These are phyloP conservation scores for Anagyrus pseudococci DNA, from an alignment of 2,888 invertebrate species.

Conservation along the genomic window DNA sequence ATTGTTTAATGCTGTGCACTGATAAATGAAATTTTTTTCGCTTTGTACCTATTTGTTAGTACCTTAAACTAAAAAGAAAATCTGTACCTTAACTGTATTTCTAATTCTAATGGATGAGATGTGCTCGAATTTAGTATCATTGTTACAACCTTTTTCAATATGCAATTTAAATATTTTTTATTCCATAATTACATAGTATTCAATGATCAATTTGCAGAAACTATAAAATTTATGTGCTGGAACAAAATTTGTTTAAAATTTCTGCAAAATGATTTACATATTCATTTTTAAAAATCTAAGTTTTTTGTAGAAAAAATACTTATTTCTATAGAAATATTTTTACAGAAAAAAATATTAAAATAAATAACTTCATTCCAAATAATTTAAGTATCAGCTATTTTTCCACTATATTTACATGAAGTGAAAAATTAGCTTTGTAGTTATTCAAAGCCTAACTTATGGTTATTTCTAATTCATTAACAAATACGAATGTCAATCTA, in stretches of 20 bases:
- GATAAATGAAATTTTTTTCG: too few relatives aligned
- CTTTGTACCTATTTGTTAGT: constrained; percentile 15
- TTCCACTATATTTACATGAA: too few relatives aligned
- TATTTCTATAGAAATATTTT: too few relatives aligned
- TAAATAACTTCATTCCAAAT: too few relatives aligned
- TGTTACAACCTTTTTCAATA: constrained; percentile 56
- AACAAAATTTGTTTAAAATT: constrained; percentile 21
- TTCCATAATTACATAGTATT: not conserved
- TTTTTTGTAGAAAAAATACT: too few relatives aligned
- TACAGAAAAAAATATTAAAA: too few relatives aligned
- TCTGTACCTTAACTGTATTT: not conserved
- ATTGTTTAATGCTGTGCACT: constrained; percentile 54
- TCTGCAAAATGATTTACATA: constrained; percentile 49
- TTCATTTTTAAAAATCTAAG: too few relatives aligned
- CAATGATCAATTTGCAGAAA: constrained; percentile 33
- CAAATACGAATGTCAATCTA: too few relatives aligned
- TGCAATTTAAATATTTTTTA: constrained; percentile 51
- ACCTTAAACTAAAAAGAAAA: constrained; percentile 6
- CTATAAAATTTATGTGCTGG: not conserved
- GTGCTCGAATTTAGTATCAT: constrained; percentile 61
- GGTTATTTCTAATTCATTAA: too few relatives aligned
- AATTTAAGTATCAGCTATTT: too few relatives aligned
- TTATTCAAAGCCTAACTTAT: too few relatives aligned
- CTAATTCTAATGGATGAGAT: constrained; percentile 30
- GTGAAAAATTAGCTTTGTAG: too few relatives aligned